Conservation (phyloP, 1,140 invertebrate genomes). For the Drepana arcuata region DNA sequence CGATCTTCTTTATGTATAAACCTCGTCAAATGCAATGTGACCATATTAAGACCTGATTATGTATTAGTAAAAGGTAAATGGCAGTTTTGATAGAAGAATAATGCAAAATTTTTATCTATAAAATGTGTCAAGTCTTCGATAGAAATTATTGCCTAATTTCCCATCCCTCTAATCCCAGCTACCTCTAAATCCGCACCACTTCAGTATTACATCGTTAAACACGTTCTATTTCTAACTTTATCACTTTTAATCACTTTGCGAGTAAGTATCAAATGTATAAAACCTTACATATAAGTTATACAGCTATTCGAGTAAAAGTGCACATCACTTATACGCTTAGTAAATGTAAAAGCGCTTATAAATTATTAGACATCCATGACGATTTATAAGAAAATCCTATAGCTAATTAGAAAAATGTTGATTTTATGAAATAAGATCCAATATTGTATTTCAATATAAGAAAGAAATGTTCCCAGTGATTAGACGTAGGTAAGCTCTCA, state of each 20-base stretch:
- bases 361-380: conserved; percentile 66
- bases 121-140: conserved; percentile 64
- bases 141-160: conserved; percentile 45
- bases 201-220: conserved; percentile 49
- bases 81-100: conserved; percentile 56
- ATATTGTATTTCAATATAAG: conserved; percentile 3
- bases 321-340: conserved; percentile 58
- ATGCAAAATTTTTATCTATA: conserved; percentile 67
- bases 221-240: conserved; percentile 61
- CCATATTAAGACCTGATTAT: conserved; percentile 23
- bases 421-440: conserved; percentile 11
- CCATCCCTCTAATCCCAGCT: conserved; percentile 2
- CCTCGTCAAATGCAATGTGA: too few species aligned
- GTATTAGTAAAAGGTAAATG: conserved; percentile 58
- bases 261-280: conserved; percentile 72
- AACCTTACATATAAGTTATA: conserved; percentile 63
- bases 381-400: conserved; percentile 59
- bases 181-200: conserved; percentile 61
- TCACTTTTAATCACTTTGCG: conserved; percentile 70
- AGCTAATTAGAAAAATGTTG: conserved; percentile 31
- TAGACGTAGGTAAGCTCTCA: conserved; percentile 30
- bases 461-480: conserved; percentile 36
- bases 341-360: conserved; percentile 56
- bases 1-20: too few species aligned
- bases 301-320: conserved; percentile 62